phyloP scores from a whole-genome alignment of 2,113 vertebrate genomes.

The Emydocephalus ijimae region DNA sequence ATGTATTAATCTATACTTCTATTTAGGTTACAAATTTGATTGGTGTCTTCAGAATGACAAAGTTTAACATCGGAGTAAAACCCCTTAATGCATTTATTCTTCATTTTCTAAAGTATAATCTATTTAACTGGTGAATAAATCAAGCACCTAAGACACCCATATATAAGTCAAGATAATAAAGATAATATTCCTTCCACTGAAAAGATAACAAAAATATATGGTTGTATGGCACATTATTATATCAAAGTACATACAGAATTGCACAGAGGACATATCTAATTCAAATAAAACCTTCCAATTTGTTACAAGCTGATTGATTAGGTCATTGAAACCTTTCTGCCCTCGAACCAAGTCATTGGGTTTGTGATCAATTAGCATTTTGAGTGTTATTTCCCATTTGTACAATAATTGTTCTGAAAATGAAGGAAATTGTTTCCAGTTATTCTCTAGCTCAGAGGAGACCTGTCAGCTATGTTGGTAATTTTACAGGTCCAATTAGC shows the following conservation, averaged over 20 bases:
- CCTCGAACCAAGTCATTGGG: background rate
- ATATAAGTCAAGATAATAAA: background rate
- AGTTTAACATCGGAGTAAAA: background rate
- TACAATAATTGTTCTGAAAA: conserved; percentile 33
- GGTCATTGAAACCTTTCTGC: background rate
- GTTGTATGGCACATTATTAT: background rate
- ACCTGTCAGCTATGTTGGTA: conserved; percentile 44
- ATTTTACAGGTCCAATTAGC: conserved; percentile 42
- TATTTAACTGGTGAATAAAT: conserved; percentile 1
- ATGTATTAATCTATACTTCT: background rate
- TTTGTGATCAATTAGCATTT: background rate
- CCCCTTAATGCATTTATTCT: background rate
- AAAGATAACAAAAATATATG: background rate
- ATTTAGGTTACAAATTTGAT: background rate
- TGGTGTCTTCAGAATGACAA: background rate
- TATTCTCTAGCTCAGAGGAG: conserved; percentile 24
- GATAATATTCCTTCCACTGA: background rate
- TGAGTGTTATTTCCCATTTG: background rate
- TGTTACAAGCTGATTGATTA: background rate
- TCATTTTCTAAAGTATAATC: background rate
- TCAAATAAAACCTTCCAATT: background rate
- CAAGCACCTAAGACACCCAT: background rate
- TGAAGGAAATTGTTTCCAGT: conserved; percentile 10
- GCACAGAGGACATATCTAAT: background rate
- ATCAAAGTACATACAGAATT: background rate